Evolutionary conservation across 2,797 vertebrate species (phyloP).

Genomic region (Dipus sagitta): DNA sequence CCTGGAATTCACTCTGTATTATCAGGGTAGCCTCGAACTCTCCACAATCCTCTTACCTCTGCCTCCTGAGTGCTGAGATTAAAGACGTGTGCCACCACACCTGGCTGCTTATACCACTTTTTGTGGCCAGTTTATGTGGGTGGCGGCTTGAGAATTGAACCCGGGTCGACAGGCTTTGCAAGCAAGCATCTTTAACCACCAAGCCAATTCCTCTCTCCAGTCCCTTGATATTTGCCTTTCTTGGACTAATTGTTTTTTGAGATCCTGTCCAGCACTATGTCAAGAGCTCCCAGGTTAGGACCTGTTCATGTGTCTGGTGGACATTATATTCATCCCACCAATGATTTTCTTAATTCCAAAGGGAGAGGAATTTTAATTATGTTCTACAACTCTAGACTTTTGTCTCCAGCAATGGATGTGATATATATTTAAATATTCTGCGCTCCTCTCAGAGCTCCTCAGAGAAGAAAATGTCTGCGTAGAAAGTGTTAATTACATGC

Average conservation of each 20-base stretch:
- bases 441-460: slow-evolving; percentile 62
- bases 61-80: no score
- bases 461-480: slow-evolving; percentile 67
- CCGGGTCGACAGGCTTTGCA: no score
- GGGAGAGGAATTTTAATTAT: slow-evolving; percentile 77
- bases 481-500: slow-evolving; percentile 72
- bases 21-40: no score
- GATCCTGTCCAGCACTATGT: neutral
- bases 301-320: slow-evolving; percentile 9
- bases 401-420: slow-evolving; percentile 63
- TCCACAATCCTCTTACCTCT: no score
- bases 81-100: no score
- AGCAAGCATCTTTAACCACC: no score
- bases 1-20: no score
- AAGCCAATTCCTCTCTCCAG: no score
- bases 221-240: neutral
- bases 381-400: slow-evolving; percentile 68
- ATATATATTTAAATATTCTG: slow-evolving; percentile 74
- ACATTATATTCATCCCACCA: slow-evolving; percentile 17
- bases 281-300: neutral
- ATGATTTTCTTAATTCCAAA: slow-evolving; percentile 69
- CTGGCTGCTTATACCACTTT: no score
- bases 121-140: no score
- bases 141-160: no score
- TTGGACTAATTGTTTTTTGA: neutral